These are phyloP conservation scores for Macropus fuliginosus DNA, from an alignment of 2,797 vertebrate species.

Conservation along the genomic window DNA sequence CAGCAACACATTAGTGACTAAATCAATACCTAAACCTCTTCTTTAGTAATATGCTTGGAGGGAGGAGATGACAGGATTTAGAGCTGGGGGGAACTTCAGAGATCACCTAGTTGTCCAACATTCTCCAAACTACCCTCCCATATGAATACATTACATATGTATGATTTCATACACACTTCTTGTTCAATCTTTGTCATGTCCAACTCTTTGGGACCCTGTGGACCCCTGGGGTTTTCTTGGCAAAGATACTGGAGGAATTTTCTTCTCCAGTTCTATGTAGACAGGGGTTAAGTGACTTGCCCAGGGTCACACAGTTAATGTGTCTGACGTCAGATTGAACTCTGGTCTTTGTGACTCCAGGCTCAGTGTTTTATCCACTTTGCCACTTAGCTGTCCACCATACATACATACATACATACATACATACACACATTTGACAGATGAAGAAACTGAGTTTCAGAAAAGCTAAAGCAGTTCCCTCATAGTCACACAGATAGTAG, in stretches of 20 bases:
- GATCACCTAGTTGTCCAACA: not conserved
- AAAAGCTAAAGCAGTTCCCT: not conserved
- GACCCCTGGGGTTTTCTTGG: not conserved
- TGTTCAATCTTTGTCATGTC: not conserved
- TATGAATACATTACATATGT: not conserved
- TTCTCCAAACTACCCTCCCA: not conserved
- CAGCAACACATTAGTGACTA: not conserved
- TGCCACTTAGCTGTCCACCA: not conserved
- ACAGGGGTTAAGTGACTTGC: not conserved
- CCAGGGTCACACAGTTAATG: not conserved
- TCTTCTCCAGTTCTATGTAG: not conserved
- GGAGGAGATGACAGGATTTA: not conserved
- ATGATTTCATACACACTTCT: too few species aligned
- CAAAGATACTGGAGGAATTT: not conserved
- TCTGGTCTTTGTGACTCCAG: not conserved
- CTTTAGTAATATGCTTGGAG: not conserved
- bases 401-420: not conserved
- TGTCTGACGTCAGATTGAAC: not conserved
- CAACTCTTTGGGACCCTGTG: not conserved
- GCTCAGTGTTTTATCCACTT: not conserved
- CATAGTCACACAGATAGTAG: not conserved
- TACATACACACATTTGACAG: not conserved
- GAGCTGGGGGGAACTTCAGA: not conserved
- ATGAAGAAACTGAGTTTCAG: not conserved
- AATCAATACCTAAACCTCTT: not conserved